Base-by-base conservation (phyloP, 30 jellyfish, hydroid and myxozoan species). In the Haliclystus octoradiatus region DNA sequence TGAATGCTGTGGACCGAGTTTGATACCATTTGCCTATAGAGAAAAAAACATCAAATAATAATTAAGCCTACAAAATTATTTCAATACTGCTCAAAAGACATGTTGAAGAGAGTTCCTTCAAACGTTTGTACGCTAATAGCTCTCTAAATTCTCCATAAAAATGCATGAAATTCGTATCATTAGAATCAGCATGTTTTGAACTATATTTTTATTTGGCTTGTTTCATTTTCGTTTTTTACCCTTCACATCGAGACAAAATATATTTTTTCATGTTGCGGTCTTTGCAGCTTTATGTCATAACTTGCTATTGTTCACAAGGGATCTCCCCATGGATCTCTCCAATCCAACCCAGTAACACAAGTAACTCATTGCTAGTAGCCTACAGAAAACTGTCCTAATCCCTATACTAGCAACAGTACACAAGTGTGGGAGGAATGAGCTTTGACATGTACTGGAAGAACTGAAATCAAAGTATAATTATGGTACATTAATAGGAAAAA, bases 1-100 rank as follows among this genome's bases (percentile, higher is more conserved):
- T 4, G 97, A 74, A 63, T 88, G 97, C 60, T 88, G 97, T n/a
- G 97, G 97, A 12, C 97, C 97, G 62, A 88, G 93, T 57, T 88
- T 88, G 46, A 88, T 88, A 26, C 97, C 97, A 70, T 88, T 88
- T 19, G 97, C 94, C 97, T 88, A 27, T n/a, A 40, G 14, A 40
- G 57, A 19, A 40, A 40, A 40, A 19, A 40, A 40, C 9, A 40
- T 19, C 9, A 40, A 19, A 40, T 40, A 19, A 40, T 40, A 19
- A 5, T 40, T 5, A 9, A 40, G 57, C 19, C 57, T 5, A 40
- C 9, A 19, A 40, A 19, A 40, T 40, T 9, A 5, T 40, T 40
- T 40, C 57, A 19, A 5, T 9, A 5, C 57, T 40, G 57, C 14
- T 19, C 9, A 40, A 5, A 5, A 9, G 19, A 40, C 14, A 40